Evolutionary conservation across 2,888 invertebrate genomes (phyloP), one percentile per base, ranked within the genome.

Genomic region (Pheosia tremula): DNA sequence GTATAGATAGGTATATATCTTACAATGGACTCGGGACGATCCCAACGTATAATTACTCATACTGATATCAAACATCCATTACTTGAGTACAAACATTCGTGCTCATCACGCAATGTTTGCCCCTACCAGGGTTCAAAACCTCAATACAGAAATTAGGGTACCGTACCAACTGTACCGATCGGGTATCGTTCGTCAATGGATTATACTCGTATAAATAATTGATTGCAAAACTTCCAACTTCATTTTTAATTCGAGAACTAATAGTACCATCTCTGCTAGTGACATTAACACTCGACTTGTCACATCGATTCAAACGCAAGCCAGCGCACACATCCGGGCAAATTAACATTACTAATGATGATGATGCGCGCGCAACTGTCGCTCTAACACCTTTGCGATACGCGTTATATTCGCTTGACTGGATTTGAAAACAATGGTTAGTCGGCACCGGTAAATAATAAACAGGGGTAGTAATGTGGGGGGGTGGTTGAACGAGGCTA

Each of bases 281-380:
- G 82, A 79, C 82, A 79, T 59, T 58, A 66, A 61, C 62, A 64
- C 73, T 73, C 69, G 64, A 68, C 58, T 65, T 72, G 79, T 81
- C 74, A 74, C 78, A 72, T 71, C 74, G 74, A 78, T 78, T 79
- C 79, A 74, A 64, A 71, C 56, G 64, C 45, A 65, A 64, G 62
- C 58, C 69, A 66, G 60, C 64, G 59, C 64, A 67, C 69, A 73
- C 63, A 69, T 69, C 61, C 66, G 60, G 59, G 53, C 36, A 67
- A 74, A 78, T 81, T 79, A 74, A 66, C 78, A 79, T 76, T 62
- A 69, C 67, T 74, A 69, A 71, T 72, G 24, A 24, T 24, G 24
- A 24, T 24, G 24, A 24, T 69, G 49, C 59, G 66, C 63, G 67
- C 53, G 52, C 64, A 54, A 77, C 67, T 61, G n/a, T 62, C 38